These are phyloP conservation scores for Ctenodactylus gundi DNA, from an alignment of 2,113 vertebrate genomes.

Conservation along the genomic window DNA sequence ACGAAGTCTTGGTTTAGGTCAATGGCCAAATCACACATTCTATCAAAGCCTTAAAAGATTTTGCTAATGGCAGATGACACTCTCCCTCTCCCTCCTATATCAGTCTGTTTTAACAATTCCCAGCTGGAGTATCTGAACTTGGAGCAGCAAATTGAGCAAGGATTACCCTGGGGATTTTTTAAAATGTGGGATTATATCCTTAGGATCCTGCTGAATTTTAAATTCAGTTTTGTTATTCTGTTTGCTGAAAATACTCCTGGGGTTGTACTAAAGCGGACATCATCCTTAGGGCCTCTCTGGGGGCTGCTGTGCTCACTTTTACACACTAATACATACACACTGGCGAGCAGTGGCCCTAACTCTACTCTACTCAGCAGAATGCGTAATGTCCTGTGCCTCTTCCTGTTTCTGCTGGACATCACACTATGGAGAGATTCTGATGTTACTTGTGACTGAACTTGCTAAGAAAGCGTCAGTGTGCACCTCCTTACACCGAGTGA, in stretches of 20 bases:
- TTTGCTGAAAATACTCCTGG: background rate
- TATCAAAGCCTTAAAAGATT: background rate
- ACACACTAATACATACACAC: background rate
- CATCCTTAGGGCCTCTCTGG: background rate
- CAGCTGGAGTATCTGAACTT: background rate
- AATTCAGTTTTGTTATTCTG: background rate
- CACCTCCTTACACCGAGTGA: background rate
- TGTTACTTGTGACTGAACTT: background rate
- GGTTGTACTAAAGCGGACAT: background rate
- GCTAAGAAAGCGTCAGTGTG: background rate
- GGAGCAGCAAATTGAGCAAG: background rate
- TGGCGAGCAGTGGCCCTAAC: background rate
- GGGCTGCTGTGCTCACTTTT: background rate
- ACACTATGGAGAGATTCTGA: background rate
- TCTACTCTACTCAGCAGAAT: background rate
- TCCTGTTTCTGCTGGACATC: background rate
- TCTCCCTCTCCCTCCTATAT: background rate
- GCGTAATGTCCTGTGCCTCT: background rate
- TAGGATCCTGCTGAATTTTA: background rate
- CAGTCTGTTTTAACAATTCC: constrained; percentile 12
- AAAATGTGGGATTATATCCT: background rate
- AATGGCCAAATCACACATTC: background rate
- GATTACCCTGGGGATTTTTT: background rate
- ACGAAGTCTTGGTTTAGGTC: background rate
- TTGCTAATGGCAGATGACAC: constrained; percentile 7